phyloP scores from a whole-genome alignment of 2,113 vertebrate genomes.

The Noturus placidus region DNA sequence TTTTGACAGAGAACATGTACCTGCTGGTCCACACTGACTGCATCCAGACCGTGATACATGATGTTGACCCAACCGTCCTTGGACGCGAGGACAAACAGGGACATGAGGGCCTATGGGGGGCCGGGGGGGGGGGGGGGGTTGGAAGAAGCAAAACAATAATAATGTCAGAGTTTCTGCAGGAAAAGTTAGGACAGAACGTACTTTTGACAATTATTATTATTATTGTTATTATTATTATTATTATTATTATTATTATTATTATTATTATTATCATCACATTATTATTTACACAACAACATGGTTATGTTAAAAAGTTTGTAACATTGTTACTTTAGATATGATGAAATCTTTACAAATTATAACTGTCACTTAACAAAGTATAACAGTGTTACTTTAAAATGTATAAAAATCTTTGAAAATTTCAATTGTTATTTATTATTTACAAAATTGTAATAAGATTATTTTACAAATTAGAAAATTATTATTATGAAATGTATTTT shows the following conservation, averaged over 20 bases:
- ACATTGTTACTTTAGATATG: background rate
- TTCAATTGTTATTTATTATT: background rate
- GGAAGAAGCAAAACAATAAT: background rate
- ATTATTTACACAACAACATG: too few species aligned
- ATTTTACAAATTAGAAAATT: background rate
- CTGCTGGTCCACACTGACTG: constrained; percentile 95
- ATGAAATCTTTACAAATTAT: background rate
- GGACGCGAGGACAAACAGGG: constrained; percentile 95
- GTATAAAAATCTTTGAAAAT: background rate
- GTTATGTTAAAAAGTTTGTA: too few species aligned
- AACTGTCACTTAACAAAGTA: background rate
- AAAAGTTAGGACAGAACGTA: background rate
- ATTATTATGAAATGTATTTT: background rate
- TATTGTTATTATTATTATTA: too few species aligned
- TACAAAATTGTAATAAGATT: background rate
- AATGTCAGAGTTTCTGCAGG: background rate
- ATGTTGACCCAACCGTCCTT: constrained; percentile 99
- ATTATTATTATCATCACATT: too few species aligned
- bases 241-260: background rate
- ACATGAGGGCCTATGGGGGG: constrained; percentile 88
- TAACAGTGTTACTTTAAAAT: background rate
- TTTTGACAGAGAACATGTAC: constrained; percentile 57
- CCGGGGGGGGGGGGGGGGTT: too few species aligned
- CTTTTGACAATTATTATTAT: too few species aligned
- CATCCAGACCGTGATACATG: constrained; percentile 97